Conservation (phyloP, 2,113 vertebrate species). For the Marcusenius ussheri region DNA sequence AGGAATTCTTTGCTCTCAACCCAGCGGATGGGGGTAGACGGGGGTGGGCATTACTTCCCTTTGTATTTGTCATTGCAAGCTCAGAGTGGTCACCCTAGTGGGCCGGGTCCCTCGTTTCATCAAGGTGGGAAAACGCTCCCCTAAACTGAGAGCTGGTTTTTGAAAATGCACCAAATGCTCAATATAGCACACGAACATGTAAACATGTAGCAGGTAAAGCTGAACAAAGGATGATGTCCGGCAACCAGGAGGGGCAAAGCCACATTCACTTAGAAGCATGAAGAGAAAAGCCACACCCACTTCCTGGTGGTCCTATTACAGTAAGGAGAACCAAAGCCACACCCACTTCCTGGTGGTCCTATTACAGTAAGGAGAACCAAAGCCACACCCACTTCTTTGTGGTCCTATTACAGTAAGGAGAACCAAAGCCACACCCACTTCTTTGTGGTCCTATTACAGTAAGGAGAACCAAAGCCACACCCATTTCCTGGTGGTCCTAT, state of each 20-base stretch:
- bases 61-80: not conserved
- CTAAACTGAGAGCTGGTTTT: not conserved
- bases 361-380: no score
- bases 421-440: no score
- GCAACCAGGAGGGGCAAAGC: not conserved
- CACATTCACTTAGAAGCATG: no score
- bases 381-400: no score
- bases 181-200: not conserved
- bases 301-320: no score
- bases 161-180: not conserved
- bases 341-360: no score
- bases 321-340: no score
- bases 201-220: not conserved
- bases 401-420: accelerated
- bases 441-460: no score
- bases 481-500: not conserved
- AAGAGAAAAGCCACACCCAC: no score
- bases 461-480: not conserved
- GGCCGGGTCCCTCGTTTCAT: not conserved
- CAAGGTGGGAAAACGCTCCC: not conserved
- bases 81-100: not conserved
- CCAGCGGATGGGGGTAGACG: not conserved
- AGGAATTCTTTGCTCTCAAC: not conserved
- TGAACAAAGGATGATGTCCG: not conserved
- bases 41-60: not conserved